Base-by-base conservation (phyloP, 2,797 vertebrate genomes). In the Tenualosa thibaudeaui region DNA sequence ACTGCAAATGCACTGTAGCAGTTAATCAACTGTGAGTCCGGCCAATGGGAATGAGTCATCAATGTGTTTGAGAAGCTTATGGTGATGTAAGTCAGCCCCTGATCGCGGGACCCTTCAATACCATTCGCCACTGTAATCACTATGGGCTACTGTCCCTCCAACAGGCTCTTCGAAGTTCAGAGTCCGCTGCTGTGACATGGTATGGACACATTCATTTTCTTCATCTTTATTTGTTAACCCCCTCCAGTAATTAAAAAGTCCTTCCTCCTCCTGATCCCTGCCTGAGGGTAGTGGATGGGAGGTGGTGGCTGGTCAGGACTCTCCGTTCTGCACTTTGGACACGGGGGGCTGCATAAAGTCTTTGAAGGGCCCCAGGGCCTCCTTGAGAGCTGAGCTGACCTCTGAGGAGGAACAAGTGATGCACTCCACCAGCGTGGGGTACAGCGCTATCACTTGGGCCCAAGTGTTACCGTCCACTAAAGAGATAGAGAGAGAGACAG, bases 331-430 rank as follows among this genome's bases (percentile, higher is more conserved):
- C 92, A 99, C 97, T 96, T 96, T 97, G 93, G 96, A 94, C 93
- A 96, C 94, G 84, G 98, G 98, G 87, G 98, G 97, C 86, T 98
- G 97, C 98, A 99, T 99, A 94, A 99, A 99, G 96, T 99, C 98
- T 95, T 99, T 98, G 93, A 99, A 99, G 84, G 98, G 98, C 92
- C 97, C 96, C 83, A 99, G 94, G 84, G 98, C 98, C 90, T 99
- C 98, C 92, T 98, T 99, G 86, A 99, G 96, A 88, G 98, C 98
- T 53, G 96, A 97, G 93, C 98, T 98, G 91, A 99, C 97, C 92
- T 99, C 98, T 0, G 97, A 96, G 2, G 98, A 99, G 0, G 98
- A 98, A 89, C 98, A 99, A 46, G 98, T 98, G 89, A 99, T 98
- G 92, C 98, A 99, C 93, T 99, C 98, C 85, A 99, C 98, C 91